phyloP scores from a whole-genome alignment of 1,140 invertebrate genomes.

The Globodera ellingtonae region DNA sequence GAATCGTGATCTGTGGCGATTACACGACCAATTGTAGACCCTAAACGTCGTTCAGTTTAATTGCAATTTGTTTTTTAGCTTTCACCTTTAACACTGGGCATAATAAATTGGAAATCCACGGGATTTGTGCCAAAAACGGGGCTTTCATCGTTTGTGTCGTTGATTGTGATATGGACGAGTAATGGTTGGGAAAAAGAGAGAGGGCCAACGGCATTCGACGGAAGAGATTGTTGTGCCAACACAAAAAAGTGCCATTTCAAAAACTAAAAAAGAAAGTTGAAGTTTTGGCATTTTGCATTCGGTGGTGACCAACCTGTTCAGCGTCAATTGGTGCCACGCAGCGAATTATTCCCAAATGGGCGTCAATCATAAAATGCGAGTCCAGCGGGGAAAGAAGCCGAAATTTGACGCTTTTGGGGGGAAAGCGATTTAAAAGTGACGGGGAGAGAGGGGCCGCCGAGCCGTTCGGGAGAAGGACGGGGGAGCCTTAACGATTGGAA shows the following conservation, averaged over 20 bases:
- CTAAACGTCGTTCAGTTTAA: no score
- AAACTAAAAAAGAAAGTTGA: no score
- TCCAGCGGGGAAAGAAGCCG: slow-evolving; percentile 1
- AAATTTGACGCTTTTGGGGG: slow-evolving; percentile 2
- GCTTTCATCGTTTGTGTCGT: slow-evolving; percentile 88
- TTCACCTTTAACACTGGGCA: no score
- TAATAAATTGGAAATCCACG: slow-evolving; percentile 23
- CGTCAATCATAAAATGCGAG: not conserved
- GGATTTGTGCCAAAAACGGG: slow-evolving; percentile 73
- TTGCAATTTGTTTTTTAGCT: no score
- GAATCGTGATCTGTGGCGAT: slow-evolving; percentile 37
- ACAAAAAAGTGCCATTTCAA: not conserved
- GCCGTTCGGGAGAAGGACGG: not conserved
- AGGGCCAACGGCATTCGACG: not conserved
- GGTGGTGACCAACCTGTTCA: not conserved
- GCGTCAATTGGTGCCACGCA: slow-evolving; percentile 1
- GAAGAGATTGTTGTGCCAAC: not conserved
- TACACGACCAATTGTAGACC: slow-evolving; percentile 44
- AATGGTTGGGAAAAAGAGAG: not conserved
- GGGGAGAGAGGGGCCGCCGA: not conserved
- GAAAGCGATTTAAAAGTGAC: not conserved
- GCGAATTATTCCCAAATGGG: not conserved
- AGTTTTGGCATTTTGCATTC: no score
- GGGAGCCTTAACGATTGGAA: not conserved
- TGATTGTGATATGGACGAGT: slow-evolving; percentile 75